phyloP scores from a whole-genome alignment of 2,888 invertebrate species.

The Epicampocera succincta region DNA sequence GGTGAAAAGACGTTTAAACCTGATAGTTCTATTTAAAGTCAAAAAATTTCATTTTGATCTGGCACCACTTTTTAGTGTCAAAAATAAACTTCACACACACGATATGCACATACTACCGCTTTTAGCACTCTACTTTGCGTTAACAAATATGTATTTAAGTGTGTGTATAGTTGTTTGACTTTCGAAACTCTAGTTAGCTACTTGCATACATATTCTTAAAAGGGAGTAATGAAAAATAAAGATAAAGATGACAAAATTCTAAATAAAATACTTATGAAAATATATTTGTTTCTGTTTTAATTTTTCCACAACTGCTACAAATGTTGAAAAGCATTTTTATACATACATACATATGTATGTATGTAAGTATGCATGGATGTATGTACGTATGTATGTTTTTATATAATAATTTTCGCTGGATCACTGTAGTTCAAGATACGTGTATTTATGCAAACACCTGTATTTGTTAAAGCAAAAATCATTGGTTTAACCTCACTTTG shows the following conservation, averaged over 20 bases:
- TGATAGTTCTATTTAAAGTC: too few relatives aligned
- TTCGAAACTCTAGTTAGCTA: neutral
- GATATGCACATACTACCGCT: too few relatives aligned
- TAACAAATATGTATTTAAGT: too few relatives aligned
- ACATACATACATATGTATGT: neutral
- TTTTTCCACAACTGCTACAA: neutral
- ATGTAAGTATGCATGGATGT: too few relatives aligned
- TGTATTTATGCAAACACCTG: conserved; percentile 1
- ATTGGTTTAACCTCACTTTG: conserved; percentile 31
- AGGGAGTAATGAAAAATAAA: conserved; percentile 33
- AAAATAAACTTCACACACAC: too few relatives aligned
- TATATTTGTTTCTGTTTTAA: neutral
- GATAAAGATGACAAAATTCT: conserved; percentile 26
- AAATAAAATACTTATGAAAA: conserved; percentile 20
- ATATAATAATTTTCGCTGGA: too few relatives aligned
- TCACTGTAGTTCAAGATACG: neutral
- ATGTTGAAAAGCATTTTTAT: neutral
- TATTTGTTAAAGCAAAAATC: neutral
- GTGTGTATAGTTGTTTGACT: neutral
- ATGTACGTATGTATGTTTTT: neutral
- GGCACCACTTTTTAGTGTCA: too few relatives aligned
- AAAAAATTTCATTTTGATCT: too few relatives aligned
- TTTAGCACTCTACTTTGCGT: too few relatives aligned
- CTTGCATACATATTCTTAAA: conserved; percentile 3
- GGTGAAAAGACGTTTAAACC: too few relatives aligned